Percentiles rank a stretch among this genome's conserved stretches.
phyloP scores from a whole-genome alignment of 2,797 vertebrate genomes.

The Cossypha dichroa region DNA sequence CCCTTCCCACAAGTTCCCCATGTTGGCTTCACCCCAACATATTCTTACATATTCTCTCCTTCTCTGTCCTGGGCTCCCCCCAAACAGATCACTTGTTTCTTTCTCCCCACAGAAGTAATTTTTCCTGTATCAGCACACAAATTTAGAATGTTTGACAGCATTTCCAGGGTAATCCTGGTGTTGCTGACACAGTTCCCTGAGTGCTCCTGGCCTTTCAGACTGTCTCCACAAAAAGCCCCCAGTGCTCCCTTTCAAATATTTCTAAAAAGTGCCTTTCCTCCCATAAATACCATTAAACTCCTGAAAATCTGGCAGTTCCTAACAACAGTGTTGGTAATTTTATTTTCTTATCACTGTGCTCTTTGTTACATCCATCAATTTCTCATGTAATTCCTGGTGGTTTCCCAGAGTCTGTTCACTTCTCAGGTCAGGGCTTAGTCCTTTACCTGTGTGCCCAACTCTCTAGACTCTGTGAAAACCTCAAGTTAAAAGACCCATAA shows the following conservation, averaged over 20 bases:
- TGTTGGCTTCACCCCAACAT: background rate
- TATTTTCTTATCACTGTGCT: background rate
- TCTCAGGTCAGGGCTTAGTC: background rate
- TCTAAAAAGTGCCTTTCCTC: background rate
- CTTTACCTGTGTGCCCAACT: background rate
- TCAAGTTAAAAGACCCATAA: background rate
- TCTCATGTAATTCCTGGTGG: background rate
- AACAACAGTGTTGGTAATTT: background rate
- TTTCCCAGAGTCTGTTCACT: background rate
- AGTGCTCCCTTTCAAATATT: background rate
- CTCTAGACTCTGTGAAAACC: background rate
- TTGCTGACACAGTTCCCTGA: background rate
- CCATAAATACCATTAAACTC: background rate
- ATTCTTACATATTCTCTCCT: background rate
- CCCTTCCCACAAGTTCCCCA: background rate
- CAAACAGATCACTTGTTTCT: background rate
- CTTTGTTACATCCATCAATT: background rate
- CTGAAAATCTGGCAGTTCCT: background rate
- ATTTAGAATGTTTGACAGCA: background rate
- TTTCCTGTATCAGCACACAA: background rate
- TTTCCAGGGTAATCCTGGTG: background rate
- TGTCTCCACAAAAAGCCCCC: background rate
- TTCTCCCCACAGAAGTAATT: background rate
- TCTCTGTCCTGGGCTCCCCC: background rate
- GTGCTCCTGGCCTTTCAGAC: background rate